Conservation (phyloP, 2,113 vertebrate genomes). For the Corythornis vintsioides region DNA sequence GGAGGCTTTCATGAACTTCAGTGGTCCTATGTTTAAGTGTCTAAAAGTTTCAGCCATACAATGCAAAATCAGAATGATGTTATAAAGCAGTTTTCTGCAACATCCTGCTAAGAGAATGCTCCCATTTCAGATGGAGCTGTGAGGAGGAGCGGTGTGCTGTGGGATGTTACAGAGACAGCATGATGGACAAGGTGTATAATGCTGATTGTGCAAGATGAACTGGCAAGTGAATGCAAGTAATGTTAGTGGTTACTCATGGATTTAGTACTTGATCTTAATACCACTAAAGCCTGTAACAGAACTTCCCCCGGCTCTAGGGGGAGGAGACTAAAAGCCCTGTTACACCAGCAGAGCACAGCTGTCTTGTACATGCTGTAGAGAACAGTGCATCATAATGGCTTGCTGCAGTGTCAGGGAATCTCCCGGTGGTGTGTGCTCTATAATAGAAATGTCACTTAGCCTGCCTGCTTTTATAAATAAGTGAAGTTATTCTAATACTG, state of each 20-base stretch:
- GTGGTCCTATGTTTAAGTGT: not conserved
- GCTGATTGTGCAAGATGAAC: not conserved
- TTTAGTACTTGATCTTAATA: constrained; percentile 17
- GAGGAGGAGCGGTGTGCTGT: not conserved
- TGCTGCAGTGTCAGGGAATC: constrained; percentile 14
- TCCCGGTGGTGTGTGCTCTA: not conserved
- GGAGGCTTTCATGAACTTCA: not conserved
- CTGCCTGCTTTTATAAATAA: constrained; percentile 8
- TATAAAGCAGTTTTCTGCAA: not conserved
- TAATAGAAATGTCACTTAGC: not conserved
- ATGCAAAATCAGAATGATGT: not conserved
- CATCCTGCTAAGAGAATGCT: not conserved
- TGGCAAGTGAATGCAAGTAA: not conserved
- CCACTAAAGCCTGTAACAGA: not conserved
- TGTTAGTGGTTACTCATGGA: not conserved
- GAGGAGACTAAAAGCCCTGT: not conserved
- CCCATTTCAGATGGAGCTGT: not conserved
- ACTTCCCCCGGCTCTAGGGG: not conserved
- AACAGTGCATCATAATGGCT: not conserved
- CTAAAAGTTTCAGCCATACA: not conserved
- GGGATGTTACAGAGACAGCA: not conserved
- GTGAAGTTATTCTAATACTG: not conserved
- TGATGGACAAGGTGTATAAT: not conserved
- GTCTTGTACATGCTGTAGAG: not conserved
- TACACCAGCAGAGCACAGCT: not conserved